Percentiles rank a stretch among this genome's conserved stretches.
These are phyloP conservation scores for Meandrina meandrites DNA, from an alignment of 92 coral and sea anemone species.

Conservation along the genomic window DNA sequence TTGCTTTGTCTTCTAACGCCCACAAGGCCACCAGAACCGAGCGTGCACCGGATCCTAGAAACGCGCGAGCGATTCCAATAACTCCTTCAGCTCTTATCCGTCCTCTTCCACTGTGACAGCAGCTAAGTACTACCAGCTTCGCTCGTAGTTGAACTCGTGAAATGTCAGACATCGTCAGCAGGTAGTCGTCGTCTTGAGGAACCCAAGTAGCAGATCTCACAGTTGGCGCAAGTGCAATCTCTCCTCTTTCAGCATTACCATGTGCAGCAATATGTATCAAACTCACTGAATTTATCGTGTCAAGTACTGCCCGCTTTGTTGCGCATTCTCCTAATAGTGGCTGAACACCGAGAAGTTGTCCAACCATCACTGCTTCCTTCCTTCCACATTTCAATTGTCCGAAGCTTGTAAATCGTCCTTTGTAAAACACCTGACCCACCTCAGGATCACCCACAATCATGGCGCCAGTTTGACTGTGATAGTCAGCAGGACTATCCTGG, in stretches of 20 bases:
- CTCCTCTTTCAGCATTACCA: no score
- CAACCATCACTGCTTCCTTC: neutral
- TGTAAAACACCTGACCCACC: neutral
- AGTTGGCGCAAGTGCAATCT: no score
- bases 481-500: neutral
- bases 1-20: neutral
- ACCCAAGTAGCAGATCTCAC: no score
- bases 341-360: neutral
- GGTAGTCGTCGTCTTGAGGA: no score
- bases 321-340: neutral
- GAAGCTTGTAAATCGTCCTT: neutral
- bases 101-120: no score
- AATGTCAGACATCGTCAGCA: no score
- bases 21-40: neutral
- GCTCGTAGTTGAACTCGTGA: no score
- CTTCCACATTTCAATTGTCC: neutral
- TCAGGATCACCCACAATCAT: constrained; percentile 5
- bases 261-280: no score
- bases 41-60: neutral
- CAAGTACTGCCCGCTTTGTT: no score
- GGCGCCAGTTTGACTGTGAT: constrained; percentile 1
- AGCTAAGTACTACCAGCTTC: no score
- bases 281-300: no score
- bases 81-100: no score
- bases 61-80: neutral